Percentiles rank a stretch among this genome's conserved stretches.
Evolutionary conservation across 2,888 invertebrate species (phyloP).

Genomic region (Octonoba sinensis): DNA sequence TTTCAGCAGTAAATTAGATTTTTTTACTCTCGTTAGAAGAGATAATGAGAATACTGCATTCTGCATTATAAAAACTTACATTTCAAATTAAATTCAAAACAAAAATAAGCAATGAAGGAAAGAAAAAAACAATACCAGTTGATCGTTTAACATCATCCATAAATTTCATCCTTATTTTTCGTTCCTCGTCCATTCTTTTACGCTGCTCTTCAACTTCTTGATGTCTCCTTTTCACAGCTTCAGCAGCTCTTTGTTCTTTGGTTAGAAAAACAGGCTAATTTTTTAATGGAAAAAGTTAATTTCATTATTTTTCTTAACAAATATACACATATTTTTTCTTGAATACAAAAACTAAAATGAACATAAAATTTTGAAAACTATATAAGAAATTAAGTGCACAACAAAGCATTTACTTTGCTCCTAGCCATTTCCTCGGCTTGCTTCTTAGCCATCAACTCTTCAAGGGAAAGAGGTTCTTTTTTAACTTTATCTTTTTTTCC

Average conservation of each 20-base stretch:
- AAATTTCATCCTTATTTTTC: conserved; percentile 76
- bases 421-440: conserved; percentile 95
- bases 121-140: conserved; percentile 23
- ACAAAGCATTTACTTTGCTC: conserved; percentile 78
- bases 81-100: not conserved
- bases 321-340: not conserved
- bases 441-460: conserved; percentile 94
- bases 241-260: conserved; percentile 92
- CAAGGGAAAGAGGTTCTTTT: conserved; percentile 90
- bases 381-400: not conserved
- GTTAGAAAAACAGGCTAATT: conserved; percentile 90
- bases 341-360: no score
- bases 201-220: conserved; percentile 86
- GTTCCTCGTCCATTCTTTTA: conserved; percentile 80
- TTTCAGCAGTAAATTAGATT: no score
- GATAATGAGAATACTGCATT: no score
- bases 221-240: conserved; percentile 89
- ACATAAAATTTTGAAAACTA: not conserved
- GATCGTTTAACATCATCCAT: conserved; percentile 70
- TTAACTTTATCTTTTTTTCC: conserved; percentile 72
- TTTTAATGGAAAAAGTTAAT: not conserved
- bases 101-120: not conserved
- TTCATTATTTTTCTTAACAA: not conserved
- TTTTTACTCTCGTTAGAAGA: no score
- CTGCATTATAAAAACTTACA: no score